Evolutionary conservation across 2,888 invertebrate genomes (phyloP).

Genomic region (Drosophila bunnanda): DNA sequence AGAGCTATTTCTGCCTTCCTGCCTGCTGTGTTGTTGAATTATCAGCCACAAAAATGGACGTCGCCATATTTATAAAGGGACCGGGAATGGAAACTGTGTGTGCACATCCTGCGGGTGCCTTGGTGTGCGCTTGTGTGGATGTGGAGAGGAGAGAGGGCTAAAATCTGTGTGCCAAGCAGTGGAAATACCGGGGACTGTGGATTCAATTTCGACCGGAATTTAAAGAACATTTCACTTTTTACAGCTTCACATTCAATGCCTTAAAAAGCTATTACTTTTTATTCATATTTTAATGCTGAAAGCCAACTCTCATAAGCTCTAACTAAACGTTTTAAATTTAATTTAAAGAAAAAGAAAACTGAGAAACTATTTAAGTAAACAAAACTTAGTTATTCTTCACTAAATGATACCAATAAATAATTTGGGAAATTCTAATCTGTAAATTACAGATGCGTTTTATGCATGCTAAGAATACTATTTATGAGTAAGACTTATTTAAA

Average conservation of each 20-base stretch:
- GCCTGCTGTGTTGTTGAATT: constrained; percentile 65
- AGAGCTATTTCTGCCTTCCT: constrained; percentile 31
- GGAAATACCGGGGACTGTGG: constrained; percentile 18
- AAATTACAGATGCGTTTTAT: no score
- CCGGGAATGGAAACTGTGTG: constrained; percentile 29
- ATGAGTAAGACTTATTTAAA: neutral
- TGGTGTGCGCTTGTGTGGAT: constrained; percentile 1
- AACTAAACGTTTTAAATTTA: neutral
- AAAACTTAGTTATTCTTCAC: no score
- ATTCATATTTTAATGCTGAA: neutral
- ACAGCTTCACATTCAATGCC: neutral
- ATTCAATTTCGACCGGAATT: constrained; percentile 16
- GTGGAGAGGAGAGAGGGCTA: neutral
- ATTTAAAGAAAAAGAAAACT: neutral
- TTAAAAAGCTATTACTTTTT: constrained; percentile 3
- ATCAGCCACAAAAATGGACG: constrained; percentile 80
- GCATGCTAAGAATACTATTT: neutral
- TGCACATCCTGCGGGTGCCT: constrained; percentile 19
- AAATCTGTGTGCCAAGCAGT: constrained; percentile 20
- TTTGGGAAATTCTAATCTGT: no score
- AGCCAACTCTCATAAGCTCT: no score
- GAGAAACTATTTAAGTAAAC: neutral
- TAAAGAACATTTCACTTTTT: constrained; percentile 11
- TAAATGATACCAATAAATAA: no score
- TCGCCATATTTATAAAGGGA: constrained; percentile 70